Conservation (phyloP, 2,797 vertebrate species). For the Odontamblyopus rebecca region DNA sequence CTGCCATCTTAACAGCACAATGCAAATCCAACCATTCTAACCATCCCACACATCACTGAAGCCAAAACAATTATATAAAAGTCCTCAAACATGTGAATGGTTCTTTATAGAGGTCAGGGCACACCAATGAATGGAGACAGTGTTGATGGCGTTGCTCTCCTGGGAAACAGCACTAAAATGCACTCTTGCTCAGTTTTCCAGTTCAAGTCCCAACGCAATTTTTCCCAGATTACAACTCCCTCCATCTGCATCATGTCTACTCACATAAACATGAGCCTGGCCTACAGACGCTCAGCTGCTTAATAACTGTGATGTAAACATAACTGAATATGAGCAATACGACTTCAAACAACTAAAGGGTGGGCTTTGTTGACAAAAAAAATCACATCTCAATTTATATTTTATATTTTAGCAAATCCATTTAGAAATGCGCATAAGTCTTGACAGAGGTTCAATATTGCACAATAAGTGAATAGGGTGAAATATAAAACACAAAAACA, state of each 20-base stretch:
- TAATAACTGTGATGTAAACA: conserved; percentile 6
- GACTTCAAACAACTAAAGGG: background rate
- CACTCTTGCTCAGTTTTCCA: conserved; percentile 9
- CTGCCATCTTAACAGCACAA: conserved; percentile 15
- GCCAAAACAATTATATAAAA: conserved; percentile 5
- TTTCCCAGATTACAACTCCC: conserved; percentile 32
- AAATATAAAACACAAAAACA: too few species aligned
- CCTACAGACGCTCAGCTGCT: conserved; percentile 8
- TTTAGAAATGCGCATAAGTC: too few species aligned
- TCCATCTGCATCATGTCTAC: conserved; percentile 22
- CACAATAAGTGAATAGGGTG: too few species aligned
- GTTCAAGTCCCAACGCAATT: conserved; percentile 34
- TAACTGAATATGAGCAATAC: conserved; percentile 8
- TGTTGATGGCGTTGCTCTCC: conserved; percentile 22
- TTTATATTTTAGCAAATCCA: too few species aligned
- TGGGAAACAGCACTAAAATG: conserved; percentile 11
- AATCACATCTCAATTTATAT: too few species aligned
- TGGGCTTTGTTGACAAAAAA: background rate
- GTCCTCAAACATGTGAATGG: background rate
- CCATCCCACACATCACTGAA: background rate
- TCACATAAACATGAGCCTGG: conserved; percentile 26
- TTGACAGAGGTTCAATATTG: too few species aligned
- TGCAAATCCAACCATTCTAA: conserved; percentile 11
- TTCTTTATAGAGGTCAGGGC: conserved; percentile 6
- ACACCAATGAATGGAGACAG: conserved; percentile 24